Base-by-base conservation (phyloP, 2,888 invertebrate species). In the Mechanitis mazaeus region DNA sequence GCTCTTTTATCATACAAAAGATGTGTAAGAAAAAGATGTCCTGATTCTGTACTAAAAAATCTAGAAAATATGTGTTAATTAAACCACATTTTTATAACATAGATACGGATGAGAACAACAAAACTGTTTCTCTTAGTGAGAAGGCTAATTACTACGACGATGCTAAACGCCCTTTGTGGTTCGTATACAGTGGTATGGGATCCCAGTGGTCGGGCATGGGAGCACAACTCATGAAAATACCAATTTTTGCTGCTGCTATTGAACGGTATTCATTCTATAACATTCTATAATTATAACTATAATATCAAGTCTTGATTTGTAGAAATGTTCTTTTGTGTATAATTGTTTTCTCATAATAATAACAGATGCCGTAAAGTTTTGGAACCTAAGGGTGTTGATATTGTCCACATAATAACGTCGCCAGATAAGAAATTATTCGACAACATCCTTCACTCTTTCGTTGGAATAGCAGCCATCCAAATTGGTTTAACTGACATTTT, bases 141-240 rank as follows among this genome's bases (percentile, higher is more conserved):
- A 76, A 75, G 11, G 64, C 66, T 2, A 74, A 75, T 11, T 81
- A 84, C 64, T 82, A 74, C 42, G 80, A 85, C 47, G 75, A 78
- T 6, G 77, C 69, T 0, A 72, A 74, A 38, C 76, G 91, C 0
- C 93, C 93, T 1, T 79, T 94, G 6, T 94, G 94, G 93, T 94
- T 92, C 75, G 91, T 94, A 63, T 94, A 93, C 84, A 93, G 94
- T 63, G 94, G 94, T 6, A 94, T 94, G 94, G 94, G 94, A 6
- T 92, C 93, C 0, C 94, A 94, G 75, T 94, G 94, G 94, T 80
- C 90, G 45, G 93, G 92, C 33, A 94, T 94, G 94, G 94, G 93
- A 1, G 75, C 85, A 33, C 87, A 92, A 55, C 88, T 95, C 71
- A 92, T 94, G 92, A 79, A 85, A 53, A 84, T 94, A 67, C 92